Base-by-base conservation (phyloP, 2,888 invertebrate species). In the Orchestes rusci region DNA sequence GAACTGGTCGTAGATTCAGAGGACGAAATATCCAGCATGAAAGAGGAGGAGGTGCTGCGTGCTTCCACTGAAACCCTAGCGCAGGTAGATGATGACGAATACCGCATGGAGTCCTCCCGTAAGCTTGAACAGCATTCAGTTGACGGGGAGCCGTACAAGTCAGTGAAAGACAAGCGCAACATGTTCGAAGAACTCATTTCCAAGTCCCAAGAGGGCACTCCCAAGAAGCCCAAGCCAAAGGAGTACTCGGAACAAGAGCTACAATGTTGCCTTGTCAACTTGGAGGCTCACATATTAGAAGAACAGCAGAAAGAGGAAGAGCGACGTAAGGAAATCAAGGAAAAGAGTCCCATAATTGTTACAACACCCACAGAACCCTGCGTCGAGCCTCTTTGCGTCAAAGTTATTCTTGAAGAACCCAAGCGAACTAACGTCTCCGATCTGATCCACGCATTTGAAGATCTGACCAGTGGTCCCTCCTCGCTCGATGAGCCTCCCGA, bases 11-110 rank as follows among this genome's bases (percentile, higher is more conserved):
- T 66, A 3, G 68, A 68, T 53, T 68, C 65, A 3, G 68, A 68
- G 59, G 69, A 69, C 50, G 69, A 69, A 58, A 53, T 69, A 30
- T 68, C 68, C 2, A 68, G 69, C 52, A 59, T 68, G 57, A 68
- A 68, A 55, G 67, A 69, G 52, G 67, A 69, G 52, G 66, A 69
- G 53, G 51, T 59, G 16, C 46, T 60, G 16, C 53, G 59, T 46
- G 66, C 65, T 4, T 69, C 69, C 1, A 66, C 63, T 8, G 69
- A 69, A 56, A 68, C 67, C 4, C 50, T 69, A 31, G 65, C 66
- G 13, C 67, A 66, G 56, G 52, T 67, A 12, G 68, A 68, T 20
- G 68, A 69, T 45, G 64, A 66, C 3, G 59, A 61, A 18, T 56
- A 60, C 34, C 59, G 56, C 52, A 53, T 53, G 45, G 61, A 64